Evolutionary conservation across 2,113 vertebrate genomes (phyloP).

Genomic region (Cephalopterus ornatus): DNA sequence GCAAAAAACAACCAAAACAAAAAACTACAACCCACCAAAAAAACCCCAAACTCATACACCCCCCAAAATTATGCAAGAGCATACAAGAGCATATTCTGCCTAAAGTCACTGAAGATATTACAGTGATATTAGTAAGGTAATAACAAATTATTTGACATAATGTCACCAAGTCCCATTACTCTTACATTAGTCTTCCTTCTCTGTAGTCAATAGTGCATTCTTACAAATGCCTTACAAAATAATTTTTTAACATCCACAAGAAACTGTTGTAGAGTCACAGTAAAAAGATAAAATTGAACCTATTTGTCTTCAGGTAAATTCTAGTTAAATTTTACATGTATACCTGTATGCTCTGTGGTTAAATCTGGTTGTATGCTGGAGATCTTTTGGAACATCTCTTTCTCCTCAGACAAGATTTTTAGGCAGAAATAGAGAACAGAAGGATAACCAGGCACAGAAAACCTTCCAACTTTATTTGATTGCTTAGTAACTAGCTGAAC

Average conservation of each 20-base stretch:
- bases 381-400: background rate
- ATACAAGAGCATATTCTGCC: background rate
- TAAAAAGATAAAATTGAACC: background rate
- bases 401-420: background rate
- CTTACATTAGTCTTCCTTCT: background rate
- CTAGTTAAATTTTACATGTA: background rate
- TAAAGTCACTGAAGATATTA: background rate
- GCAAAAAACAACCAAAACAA: background rate
- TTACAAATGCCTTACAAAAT: background rate
- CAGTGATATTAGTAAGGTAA: background rate
- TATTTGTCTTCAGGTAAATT: background rate
- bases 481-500: background rate
- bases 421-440: background rate
- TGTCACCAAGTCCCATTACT: background rate
- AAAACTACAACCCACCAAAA: too few species aligned
- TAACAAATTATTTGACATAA: background rate
- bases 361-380: background rate
- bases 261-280: background rate
- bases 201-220: background rate
- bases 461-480: background rate
- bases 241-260: background rate
- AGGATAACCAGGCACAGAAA: background rate
- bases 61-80: background rate
- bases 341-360: background rate
- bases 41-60: fast-evolving